These are phyloP conservation scores for Progne subis DNA, from an alignment of 2,113 vertebrate species.

Conservation along the genomic window DNA sequence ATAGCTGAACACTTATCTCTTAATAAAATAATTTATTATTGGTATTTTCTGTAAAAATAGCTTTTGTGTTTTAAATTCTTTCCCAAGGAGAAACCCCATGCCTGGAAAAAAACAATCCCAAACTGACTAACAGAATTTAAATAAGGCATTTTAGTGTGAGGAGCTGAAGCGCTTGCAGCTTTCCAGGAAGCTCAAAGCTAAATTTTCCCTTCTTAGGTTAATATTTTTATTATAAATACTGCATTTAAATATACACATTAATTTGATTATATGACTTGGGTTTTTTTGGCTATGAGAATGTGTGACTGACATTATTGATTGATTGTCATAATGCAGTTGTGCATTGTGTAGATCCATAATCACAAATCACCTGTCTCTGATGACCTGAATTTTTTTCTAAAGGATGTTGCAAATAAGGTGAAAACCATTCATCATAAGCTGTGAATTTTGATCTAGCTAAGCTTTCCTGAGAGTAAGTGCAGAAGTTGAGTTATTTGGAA, in stretches of 20 bases:
- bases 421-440: slow-evolving; percentile 13
- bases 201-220: not conserved
- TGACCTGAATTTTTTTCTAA: slow-evolving; percentile 3
- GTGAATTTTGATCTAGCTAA: not conserved
- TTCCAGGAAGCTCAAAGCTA: not conserved
- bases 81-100: not conserved
- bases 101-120: not conserved
- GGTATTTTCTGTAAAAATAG: not conserved
- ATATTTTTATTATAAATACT: not conserved
- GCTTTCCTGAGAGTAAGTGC: not conserved
- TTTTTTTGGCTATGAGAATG: not conserved
- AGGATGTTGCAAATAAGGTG: not conserved
- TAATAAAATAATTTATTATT: not conserved
- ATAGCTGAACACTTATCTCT: not conserved
- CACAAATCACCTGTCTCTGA: not conserved
- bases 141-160: not conserved
- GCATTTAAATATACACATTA: not conserved
- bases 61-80: not conserved
- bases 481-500: slow-evolving; percentile 17
- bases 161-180: not conserved
- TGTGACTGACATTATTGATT: not conserved
- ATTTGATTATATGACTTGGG: not conserved
- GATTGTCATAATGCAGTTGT: not conserved
- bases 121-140: not conserved
- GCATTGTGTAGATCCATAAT: not conserved